Base-by-base conservation (phyloP, 2,888 invertebrate species). In the Ametastegia equiseti region DNA sequence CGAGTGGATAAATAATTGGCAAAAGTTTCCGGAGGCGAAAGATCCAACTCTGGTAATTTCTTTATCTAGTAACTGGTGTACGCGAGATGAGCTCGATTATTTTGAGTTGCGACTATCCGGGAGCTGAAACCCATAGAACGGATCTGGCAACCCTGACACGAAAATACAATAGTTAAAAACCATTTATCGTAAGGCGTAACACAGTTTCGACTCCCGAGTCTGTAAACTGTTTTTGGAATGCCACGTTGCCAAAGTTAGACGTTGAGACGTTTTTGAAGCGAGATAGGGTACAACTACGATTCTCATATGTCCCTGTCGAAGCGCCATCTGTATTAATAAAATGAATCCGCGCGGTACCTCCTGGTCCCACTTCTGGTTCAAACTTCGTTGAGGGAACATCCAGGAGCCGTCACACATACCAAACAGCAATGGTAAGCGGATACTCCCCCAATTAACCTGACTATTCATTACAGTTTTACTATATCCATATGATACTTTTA, bases 301-400 rank as follows among this genome's bases (percentile, higher is more conserved):
- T 94, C 94, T 94, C 94, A 94, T 93, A 93, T 94, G 93, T 93
- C 93, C 92, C 93, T 93, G 93, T 92, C 90, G 90, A 92, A 93
- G 94, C 95, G 95, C 95, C 95, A 94, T 95, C 95, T 95, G 93
- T 93, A 93, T 93, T 93, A 94, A 95, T 95, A 95, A 95, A 95
- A 95, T 94, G 94, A 93, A 94, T 93, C 93, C 92, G 93, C 93
- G 93, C 93, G 93, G 93, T 93, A 93, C 93, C 93, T 93, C 93
- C 92, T 93, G 93, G 94, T 94, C 94, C 95, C 95, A 96, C 95
- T 96, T 95, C 95, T 95, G 94, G 95, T 95, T 94, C 93, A 94
- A 93, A 93, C 94, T 94, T 94, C 95, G 94, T 94, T 94, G 94
- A 94, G 95, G 94, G 94, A 94, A 94, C 95, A 94, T 93, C 94